Evolutionary conservation across 2,888 invertebrate species (phyloP), one percentile per base, ranked within the genome.

Genomic region (Galerucella calmariensis): DNA sequence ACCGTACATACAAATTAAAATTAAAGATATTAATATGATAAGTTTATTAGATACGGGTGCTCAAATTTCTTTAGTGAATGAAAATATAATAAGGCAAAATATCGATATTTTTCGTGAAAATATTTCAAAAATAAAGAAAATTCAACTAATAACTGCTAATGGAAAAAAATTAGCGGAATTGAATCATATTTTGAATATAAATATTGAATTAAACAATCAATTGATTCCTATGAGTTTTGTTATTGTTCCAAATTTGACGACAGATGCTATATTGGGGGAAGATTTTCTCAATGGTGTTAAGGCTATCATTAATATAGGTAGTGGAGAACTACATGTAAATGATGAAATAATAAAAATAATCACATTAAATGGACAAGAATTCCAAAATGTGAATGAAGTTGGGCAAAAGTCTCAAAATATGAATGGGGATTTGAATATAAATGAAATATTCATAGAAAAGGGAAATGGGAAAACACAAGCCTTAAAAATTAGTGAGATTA

Each of bases 101-200:
- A 27, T n/a, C 14, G 44, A 66, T 14, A 10, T 27, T 11, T 67
- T 56, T 10, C 27, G 27, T 6, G 27, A 12, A 53, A 68, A 56
- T 14, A 9, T 56, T 41, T 16, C 27, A 16, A 48, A 14, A 67
- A 24, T 46, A 14, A 16, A 35, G 35, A 53, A 56, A 53, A 51
- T 68, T 12, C 53, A 56, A 27, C 16, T 68, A 20, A 20, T 51
- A n/a, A 35, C 27, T 53, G 68, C 66, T 44, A 66, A 66, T 66
- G 44, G n/a, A 10, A 66, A 66, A 16, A 66, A 66, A 46, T 41
- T 66, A 46, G 41, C 35, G 16, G 46, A 66, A 66, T 12, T 20
- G 14, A 46, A 14, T 66, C 14, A 10, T 46, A 20, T 20, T 20
- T 20, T 20, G 20, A 20, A 20, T 20, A 20, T 20, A 20, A 20